Percentiles rank a stretch among this genome's conserved stretches.
phyloP scores from a whole-genome alignment of 1,140 invertebrate species.

The Nasonia giraulti region DNA sequence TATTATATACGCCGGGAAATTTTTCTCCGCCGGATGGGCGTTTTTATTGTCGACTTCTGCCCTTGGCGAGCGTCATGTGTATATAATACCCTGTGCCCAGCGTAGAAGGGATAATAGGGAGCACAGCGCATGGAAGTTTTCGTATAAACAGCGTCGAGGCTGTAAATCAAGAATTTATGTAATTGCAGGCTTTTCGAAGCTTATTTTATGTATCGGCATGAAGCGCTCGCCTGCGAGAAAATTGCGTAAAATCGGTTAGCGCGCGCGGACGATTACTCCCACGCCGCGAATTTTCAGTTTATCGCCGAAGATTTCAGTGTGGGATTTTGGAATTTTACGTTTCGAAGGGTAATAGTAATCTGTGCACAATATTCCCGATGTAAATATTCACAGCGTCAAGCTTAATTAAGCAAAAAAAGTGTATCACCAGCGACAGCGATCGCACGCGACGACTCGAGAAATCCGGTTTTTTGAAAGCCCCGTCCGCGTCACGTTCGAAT shows the following conservation, averaged over 20 bases:
- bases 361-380: no score
- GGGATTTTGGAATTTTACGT: not conserved
- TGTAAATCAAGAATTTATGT: slow-evolving; percentile 13
- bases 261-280: slow-evolving; percentile 24
- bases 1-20: not conserved
- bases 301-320: not conserved
- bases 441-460: no score
- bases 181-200: not conserved
- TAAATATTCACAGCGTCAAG: no score
- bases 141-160: not conserved
- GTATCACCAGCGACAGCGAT: no score
- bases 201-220: not conserved
- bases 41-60: not conserved
- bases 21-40: not conserved
- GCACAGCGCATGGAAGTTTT: not conserved
- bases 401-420: no score
- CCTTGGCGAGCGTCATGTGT: not conserved
- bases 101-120: not conserved
- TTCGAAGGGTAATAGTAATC: not conserved
- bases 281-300: not conserved
- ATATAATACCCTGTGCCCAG: not conserved
- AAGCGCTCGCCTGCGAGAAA: not conserved
- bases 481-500: no score
- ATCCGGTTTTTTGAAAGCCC: no score
- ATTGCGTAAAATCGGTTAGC: slow-evolving; percentile 43